A percentile compares a stretch with the other conserved stretches of the same genome.
Conservation (phyloP, 2,113 vertebrate species). For the Cynocephalus volans region DNA sequence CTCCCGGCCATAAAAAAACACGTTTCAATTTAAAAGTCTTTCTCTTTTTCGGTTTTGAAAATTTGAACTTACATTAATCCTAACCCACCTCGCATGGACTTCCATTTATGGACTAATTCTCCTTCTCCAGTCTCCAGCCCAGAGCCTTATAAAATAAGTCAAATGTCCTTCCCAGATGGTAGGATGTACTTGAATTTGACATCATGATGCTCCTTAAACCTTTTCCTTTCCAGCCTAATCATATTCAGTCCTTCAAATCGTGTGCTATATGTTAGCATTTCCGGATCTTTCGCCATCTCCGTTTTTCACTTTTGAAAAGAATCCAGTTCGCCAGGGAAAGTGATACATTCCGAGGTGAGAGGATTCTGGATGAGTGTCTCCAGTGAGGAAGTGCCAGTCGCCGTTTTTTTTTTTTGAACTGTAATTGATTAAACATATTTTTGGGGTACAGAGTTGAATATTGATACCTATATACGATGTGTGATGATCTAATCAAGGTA, state of each 20-base stretch:
- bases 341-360: fast-evolving
- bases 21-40: conserved; percentile 5
- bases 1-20: background rate
- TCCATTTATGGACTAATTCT: background rate
- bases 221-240: background rate
- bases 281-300: background rate
- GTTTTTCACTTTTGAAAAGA: fast-evolving
- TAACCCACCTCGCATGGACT: background rate
- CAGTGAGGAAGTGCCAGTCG: background rate
- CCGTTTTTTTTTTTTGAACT: too few species aligned
- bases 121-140: fast-evolving
- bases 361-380: fast-evolving
- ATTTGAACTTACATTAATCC: background rate
- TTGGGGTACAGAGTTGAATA: too few species aligned
- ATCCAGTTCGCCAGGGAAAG: too few species aligned
- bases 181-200: background rate
- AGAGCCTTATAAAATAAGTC: background rate
- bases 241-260: fast-evolving
- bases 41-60: background rate
- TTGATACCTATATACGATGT: too few species aligned
- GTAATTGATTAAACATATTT: too few species aligned
- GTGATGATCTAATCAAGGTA: too few species aligned
- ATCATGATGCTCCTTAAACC: fast-evolving
- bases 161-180: fast-evolving
- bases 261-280: fast-evolving